phyloP scores from a whole-genome alignment of 2,888 invertebrate genomes.

The Xestia rhomboidea region DNA sequence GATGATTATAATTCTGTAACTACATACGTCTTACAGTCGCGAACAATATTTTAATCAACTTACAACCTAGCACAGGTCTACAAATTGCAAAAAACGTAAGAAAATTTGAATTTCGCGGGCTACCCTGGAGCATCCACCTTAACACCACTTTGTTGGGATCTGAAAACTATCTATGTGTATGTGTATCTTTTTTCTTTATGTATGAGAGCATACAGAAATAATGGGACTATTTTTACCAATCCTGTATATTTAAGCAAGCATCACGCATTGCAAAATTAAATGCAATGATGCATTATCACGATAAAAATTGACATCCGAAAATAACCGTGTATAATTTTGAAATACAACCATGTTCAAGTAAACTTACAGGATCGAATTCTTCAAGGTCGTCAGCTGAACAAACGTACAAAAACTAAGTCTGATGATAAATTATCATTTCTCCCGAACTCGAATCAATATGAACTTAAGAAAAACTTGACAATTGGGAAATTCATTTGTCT shows the following conservation, averaged over 20 bases:
- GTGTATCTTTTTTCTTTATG: background rate
- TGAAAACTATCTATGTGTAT: background rate
- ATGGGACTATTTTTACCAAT: background rate
- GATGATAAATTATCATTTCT: slow-evolving; percentile 23
- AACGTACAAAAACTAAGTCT: slow-evolving; percentile 22
- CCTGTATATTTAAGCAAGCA: background rate
- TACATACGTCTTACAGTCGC: too few species aligned
- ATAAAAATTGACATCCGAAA: background rate
- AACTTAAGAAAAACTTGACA: slow-evolving; percentile 27
- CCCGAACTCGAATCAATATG: slow-evolving; percentile 11
- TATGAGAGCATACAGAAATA: too few species aligned
- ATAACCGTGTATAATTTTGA: background rate
- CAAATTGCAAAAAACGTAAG: too few species aligned
- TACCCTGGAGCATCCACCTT: too few species aligned
- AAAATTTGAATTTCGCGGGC: too few species aligned
- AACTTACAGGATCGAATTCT: background rate
- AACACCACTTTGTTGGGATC: background rate
- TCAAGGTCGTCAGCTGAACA: slow-evolving; percentile 23
- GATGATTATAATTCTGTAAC: too few species aligned
- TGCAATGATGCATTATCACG: background rate
- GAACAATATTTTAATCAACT: too few species aligned
- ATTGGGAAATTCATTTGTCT: slow-evolving; percentile 14
- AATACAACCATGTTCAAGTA: background rate
- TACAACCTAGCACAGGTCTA: too few species aligned
- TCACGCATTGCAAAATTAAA: background rate